phyloP scores from a whole-genome alignment of 2,888 invertebrate genomes.

The Panzeria rudis region DNA sequence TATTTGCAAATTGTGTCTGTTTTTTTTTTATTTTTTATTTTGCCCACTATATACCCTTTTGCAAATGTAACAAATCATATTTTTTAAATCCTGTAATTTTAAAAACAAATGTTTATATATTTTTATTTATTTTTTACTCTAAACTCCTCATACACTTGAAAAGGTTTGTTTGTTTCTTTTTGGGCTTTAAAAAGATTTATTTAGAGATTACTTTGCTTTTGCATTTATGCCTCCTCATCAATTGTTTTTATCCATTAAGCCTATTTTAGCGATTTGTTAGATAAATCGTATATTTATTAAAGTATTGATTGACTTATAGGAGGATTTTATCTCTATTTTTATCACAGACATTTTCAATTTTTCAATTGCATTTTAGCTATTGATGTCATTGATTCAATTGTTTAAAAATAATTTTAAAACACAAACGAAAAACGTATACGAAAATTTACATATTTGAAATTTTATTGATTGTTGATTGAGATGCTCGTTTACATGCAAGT shows the following conservation, averaged over 20 bases:
- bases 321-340: background rate
- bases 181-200: slow-evolving; percentile 44
- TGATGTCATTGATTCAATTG: slow-evolving; percentile 37
- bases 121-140: slow-evolving; percentile 8
- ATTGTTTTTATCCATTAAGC: slow-evolving; percentile 66
- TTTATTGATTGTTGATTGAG: slow-evolving; percentile 42
- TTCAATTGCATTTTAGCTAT: slow-evolving; percentile 13
- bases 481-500: background rate
- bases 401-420: background rate
- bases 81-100: slow-evolving; percentile 60
- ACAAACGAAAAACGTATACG: background rate
- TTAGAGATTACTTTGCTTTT: slow-evolving; percentile 50
- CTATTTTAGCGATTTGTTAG: slow-evolving; percentile 56
- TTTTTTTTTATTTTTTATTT: slow-evolving; percentile 8
- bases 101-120: slow-evolving; percentile 66
- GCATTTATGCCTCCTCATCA: slow-evolving; percentile 35
- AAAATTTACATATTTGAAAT: slow-evolving; percentile 65
- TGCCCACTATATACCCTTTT: slow-evolving; percentile 10
- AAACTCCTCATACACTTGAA: slow-evolving; percentile 28
- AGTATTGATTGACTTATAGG: slow-evolving; percentile 44
- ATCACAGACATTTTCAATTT: slow-evolving; percentile 13
- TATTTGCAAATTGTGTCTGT: slow-evolving; percentile 38
- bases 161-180: slow-evolving; percentile 30
- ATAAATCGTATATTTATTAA: slow-evolving; percentile 35
- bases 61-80: slow-evolving; percentile 37